Percentiles rank a stretch among this genome's conserved stretches.
Evolutionary conservation across 92 coral and sea anemone species (phyloP).

Genomic region (Pocillopora meandrina): DNA sequence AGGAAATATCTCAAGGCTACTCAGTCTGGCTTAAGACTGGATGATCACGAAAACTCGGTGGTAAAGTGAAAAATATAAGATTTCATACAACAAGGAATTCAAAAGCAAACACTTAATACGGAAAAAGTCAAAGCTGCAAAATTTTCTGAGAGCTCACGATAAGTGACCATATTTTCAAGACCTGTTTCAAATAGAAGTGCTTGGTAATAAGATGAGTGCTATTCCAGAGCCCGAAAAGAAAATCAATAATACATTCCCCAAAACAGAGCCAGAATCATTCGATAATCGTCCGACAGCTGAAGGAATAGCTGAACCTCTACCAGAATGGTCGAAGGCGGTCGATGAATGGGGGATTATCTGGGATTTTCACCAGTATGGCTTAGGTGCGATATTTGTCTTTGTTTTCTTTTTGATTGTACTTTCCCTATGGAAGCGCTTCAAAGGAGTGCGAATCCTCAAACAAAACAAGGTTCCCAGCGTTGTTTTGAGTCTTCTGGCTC

Average conservation of each 20-base stretch:
- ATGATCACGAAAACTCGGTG: too few relatives aligned
- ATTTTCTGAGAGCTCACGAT: too few relatives aligned
- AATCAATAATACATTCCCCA: background rate
- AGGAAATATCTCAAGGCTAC: too few relatives aligned
- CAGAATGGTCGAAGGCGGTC: slow-evolving; percentile 70
- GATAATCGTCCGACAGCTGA: slow-evolving; percentile 17
- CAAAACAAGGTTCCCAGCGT: slow-evolving; percentile 63
- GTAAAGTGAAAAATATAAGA: too few relatives aligned
- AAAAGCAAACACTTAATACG: too few relatives aligned
- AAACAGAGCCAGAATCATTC: slow-evolving; percentile 35
- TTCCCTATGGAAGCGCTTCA: slow-evolving; percentile 20
- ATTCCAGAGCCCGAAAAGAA: slow-evolving; percentile 35
- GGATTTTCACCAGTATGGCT: slow-evolving; percentile 72
- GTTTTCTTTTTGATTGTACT: slow-evolving; percentile 15
- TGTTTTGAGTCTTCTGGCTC: slow-evolving; percentile 48
- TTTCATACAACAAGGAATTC: too few relatives aligned
- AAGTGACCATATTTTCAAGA: too few relatives aligned
- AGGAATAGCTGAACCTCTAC: slow-evolving; percentile 62
- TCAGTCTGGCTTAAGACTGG: too few relatives aligned
- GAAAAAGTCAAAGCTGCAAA: too few relatives aligned
- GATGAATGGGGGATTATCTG: slow-evolving; percentile 69
- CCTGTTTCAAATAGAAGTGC: too few relatives aligned
- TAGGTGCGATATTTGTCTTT: slow-evolving; percentile 52
- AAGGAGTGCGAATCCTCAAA: background rate
- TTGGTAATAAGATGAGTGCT: background rate